Conservation (phyloP, 2,888 invertebrate species). For the Agrotis puta region DNA sequence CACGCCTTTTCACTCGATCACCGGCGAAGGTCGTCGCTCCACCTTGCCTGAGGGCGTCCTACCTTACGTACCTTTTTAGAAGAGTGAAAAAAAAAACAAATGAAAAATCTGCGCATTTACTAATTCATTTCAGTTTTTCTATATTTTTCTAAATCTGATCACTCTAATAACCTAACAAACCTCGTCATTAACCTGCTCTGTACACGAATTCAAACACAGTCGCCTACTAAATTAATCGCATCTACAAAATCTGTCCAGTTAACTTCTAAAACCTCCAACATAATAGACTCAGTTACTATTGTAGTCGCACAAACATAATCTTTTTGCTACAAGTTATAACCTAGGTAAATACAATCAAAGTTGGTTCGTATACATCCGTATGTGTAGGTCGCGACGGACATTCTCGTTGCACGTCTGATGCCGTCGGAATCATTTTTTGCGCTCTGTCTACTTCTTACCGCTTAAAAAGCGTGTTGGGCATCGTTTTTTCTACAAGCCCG, state of each 20-base stretch:
- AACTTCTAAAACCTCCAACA: conserved; percentile 14
- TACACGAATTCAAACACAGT: conserved; percentile 6
- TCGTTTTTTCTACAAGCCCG: conserved; percentile 81
- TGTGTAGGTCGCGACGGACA: conserved; percentile 61
- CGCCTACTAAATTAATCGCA: conserved; percentile 11
- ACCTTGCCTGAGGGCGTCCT: too few species aligned
- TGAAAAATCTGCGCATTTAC: too few species aligned
- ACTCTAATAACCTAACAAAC: too few species aligned
- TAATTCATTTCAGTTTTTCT: too few species aligned
- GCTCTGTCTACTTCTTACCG: conserved; percentile 82
- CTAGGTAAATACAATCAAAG: conserved; percentile 54
- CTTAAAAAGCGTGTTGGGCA: conserved; percentile 81
- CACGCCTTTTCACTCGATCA: too few species aligned
- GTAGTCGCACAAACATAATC: background rate
- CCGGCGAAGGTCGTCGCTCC: too few species aligned
- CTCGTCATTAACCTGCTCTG: too few species aligned
- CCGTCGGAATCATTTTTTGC: conserved; percentile 84
- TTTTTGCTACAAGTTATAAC: conserved; percentile 47
- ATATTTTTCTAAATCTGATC: too few species aligned
- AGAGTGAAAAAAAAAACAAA: too few species aligned
- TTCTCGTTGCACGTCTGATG: conserved; percentile 53
- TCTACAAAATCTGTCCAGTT: conserved; percentile 6
- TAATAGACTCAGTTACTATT: conserved; percentile 17
- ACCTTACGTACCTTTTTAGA: too few species aligned
- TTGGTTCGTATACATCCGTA: conserved; percentile 45